Percentiles rank a stretch among this genome's conserved stretches.
phyloP scores from a whole-genome alignment of 2,113 vertebrate genomes.

The Perognathus longimembris region DNA sequence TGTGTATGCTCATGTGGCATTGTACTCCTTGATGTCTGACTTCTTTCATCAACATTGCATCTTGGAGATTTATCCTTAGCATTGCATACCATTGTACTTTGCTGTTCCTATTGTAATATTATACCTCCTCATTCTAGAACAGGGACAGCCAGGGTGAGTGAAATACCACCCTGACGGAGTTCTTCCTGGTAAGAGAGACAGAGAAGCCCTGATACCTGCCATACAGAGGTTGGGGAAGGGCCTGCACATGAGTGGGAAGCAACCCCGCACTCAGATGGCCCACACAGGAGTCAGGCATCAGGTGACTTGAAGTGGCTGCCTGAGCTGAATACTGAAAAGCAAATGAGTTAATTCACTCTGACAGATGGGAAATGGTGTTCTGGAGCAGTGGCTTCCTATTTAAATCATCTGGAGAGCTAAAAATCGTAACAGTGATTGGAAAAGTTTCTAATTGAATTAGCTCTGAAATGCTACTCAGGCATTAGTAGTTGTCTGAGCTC shows the following conservation, averaged over 20 bases:
- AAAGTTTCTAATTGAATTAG: not conserved
- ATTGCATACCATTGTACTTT: not conserved
- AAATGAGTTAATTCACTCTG: not conserved
- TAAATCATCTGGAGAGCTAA: not conserved
- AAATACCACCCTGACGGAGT: not conserved
- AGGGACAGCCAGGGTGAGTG: not conserved
- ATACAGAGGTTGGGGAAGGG: fast-evolving
- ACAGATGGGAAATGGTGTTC: not conserved
- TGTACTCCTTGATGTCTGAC: not conserved
- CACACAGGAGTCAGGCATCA: not conserved
- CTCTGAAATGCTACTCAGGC: not conserved
- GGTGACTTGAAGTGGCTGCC: no score
- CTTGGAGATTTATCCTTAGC: not conserved
- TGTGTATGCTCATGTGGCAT: not conserved
- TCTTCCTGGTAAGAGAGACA: not conserved
- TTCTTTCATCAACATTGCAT: not conserved
- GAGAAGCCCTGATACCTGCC: not conserved
- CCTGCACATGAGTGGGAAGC: not conserved
- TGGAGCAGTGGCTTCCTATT: not conserved
- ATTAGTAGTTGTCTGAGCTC: not conserved
- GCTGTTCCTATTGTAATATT: not conserved
- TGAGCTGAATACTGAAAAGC: not conserved
- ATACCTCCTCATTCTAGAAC: not conserved
- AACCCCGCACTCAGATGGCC: not conserved
- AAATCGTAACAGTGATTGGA: not conserved